These are phyloP conservation scores for Maccullochella peelii DNA, from an alignment of 2,113 vertebrate species.

Conservation along the genomic window DNA sequence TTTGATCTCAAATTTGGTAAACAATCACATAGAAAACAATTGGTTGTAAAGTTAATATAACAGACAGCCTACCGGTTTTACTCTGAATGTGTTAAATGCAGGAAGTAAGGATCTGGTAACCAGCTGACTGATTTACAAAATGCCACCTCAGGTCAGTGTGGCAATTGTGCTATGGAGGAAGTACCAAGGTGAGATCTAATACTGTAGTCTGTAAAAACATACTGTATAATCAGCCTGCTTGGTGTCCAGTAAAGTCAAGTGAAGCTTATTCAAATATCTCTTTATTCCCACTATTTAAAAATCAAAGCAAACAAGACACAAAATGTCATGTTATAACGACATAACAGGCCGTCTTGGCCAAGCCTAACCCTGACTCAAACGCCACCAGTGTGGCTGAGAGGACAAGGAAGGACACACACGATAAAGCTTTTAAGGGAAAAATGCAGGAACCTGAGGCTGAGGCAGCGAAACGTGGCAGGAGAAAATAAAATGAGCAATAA, in stretches of 20 bases:
- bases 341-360: neutral
- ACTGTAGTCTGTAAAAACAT: neutral
- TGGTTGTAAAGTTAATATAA: neutral
- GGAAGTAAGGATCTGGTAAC: conserved; percentile 11
- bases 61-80: neutral
- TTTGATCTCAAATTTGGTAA: neutral
- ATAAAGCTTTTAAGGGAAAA: neutral
- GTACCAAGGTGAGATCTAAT: neutral
- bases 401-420: neutral
- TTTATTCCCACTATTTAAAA: neutral
- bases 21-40: neutral
- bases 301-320: neutral
- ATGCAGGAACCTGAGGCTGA: conserved; percentile 1
- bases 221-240: neutral
- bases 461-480: conserved; percentile 8
- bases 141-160: neutral
- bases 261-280: neutral
- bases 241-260: neutral
- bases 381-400: neutral
- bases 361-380: neutral
- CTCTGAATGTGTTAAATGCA: conserved; percentile 7
- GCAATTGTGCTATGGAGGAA: neutral
- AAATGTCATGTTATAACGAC: neutral
- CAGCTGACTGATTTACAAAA: conserved; percentile 17
- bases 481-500: conserved; percentile 33